These are phyloP conservation scores for Drosophila biarmipes DNA, from an alignment of 1,140 invertebrate genomes.

Conservation along the genomic window DNA sequence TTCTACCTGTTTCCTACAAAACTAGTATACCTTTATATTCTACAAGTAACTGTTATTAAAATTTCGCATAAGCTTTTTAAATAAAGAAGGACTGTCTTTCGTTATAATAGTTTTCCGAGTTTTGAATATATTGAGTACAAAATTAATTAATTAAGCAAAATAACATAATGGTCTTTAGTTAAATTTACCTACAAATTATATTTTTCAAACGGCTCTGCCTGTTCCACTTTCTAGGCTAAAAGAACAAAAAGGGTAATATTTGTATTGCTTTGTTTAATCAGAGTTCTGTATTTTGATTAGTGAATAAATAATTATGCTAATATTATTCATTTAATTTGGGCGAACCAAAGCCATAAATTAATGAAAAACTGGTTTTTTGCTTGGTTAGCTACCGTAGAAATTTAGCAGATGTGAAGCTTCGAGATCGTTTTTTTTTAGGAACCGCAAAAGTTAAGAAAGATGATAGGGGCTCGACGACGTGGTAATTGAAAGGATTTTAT, in stretches of 20 bases:
- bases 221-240: constrained; percentile 28
- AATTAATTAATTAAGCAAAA: too few relatives aligned
- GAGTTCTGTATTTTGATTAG: constrained; percentile 24
- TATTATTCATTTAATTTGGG: constrained; percentile 40
- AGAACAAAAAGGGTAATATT: not conserved
- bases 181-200: not conserved
- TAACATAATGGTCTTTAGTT: not conserved
- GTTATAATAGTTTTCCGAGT: too few relatives aligned
- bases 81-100: too few relatives aligned
- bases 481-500: too few relatives aligned
- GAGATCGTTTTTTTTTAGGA: not conserved
- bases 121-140: too few relatives aligned
- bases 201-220: not conserved
- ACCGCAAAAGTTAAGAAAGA: not conserved
- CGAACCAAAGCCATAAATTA: constrained; percentile 53
- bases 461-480: constrained; percentile 1
- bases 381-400: constrained; percentile 41
- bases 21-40: too few relatives aligned
- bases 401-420: constrained; percentile 3
- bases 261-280: not conserved
- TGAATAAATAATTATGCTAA: constrained; percentile 49
- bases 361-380: constrained; percentile 39
- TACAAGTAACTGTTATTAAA: too few relatives aligned
- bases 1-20: too few relatives aligned
- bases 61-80: too few relatives aligned